phyloP scores from a whole-genome alignment of 2,888 invertebrate species.

The Isotomurus palustris region DNA sequence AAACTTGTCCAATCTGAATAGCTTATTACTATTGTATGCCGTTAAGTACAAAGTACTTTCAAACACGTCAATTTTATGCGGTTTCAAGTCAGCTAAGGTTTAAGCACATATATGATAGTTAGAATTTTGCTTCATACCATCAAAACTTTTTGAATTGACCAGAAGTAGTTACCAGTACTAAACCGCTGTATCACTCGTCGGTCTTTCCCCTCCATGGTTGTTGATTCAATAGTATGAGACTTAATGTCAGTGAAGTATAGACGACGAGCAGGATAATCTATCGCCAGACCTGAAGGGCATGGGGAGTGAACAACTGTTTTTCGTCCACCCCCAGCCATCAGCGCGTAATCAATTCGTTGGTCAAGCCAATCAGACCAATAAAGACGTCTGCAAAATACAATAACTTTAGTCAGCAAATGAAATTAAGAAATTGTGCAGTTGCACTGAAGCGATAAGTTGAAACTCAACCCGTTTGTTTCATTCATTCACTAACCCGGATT shows the following conservation, averaged over 20 bases:
- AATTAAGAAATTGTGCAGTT: not conserved
- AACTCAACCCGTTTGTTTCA: not conserved
- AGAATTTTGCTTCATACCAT: not conserved
- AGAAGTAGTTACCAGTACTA: conserved; percentile 48
- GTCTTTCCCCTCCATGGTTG: conserved; percentile 64
- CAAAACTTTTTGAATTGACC: not conserved
- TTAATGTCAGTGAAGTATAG: conserved; percentile 84
- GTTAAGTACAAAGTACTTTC: conserved; percentile 66
- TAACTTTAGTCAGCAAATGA: not conserved
- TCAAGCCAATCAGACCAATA: conserved; percentile 69
- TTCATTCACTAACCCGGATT: conserved; percentile 53
- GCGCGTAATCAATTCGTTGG: conserved; percentile 61
- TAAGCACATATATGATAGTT: not conserved
- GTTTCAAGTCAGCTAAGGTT: conserved; percentile 58
- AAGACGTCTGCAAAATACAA: conserved; percentile 55
- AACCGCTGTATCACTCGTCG: conserved; percentile 60
- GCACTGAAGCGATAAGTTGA: not conserved
- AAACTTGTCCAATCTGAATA: conserved; percentile 64
- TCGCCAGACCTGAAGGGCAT: conserved; percentile 70
- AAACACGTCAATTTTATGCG: conserved; percentile 68
- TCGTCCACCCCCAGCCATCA: conserved; percentile 62
- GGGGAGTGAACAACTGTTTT: conserved; percentile 60
- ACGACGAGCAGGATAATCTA: conserved; percentile 68
- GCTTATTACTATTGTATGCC: conserved; percentile 60
- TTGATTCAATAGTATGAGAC: conserved; percentile 65